phyloP scores from a whole-genome alignment of 2,113 vertebrate species.

The Serinus canaria region DNA sequence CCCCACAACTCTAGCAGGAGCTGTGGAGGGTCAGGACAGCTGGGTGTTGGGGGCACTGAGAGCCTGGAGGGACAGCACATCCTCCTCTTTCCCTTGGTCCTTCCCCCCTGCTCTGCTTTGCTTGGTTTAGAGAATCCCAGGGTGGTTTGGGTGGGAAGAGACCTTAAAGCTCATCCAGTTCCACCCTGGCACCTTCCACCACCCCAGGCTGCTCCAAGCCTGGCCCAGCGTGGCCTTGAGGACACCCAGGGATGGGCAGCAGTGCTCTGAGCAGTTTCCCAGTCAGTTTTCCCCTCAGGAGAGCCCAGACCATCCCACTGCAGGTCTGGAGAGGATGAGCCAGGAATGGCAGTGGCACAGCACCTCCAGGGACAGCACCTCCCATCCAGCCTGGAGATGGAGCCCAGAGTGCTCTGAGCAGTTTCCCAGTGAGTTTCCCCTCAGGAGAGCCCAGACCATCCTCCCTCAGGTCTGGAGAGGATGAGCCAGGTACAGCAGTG shows the following conservation, averaged over 20 bases:
- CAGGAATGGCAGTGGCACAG: too few relatives aligned
- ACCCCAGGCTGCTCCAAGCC: background rate
- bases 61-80: fast-evolving
- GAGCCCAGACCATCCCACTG: too few relatives aligned
- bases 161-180: background rate
- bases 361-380: too few relatives aligned
- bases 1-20: background rate
- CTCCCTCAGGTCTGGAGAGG: too few relatives aligned
- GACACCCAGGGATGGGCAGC: background rate
- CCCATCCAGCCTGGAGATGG: too few relatives aligned
- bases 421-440: too few relatives aligned
- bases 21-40: background rate
- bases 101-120: background rate
- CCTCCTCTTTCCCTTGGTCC: background rate
- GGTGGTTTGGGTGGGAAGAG: background rate
- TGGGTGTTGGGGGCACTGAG: background rate
- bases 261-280: background rate
- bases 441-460: too few relatives aligned
- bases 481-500: background rate
- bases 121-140: background rate
- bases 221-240: background rate
- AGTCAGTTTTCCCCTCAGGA: background rate
- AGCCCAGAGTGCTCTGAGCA: too few relatives aligned
- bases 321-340: too few relatives aligned
- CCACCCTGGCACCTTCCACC: background rate